A percentile compares a stretch with the other conserved stretches of the same genome.
Conservation (phyloP, 2,888 invertebrate species). For the Drosophila helvetica region DNA sequence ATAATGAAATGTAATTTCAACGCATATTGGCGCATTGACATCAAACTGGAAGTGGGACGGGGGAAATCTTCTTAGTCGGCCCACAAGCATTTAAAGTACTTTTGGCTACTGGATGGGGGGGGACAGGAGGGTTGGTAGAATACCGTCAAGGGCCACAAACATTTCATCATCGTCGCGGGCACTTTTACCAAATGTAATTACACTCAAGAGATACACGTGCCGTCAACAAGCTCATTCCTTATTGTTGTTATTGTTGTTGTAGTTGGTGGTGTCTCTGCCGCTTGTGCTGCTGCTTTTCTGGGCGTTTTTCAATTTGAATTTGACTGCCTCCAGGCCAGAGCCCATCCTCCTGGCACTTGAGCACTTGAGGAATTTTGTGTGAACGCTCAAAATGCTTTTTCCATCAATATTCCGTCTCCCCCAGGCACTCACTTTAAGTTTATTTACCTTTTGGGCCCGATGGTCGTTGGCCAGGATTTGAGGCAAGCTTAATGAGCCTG, state of each 20-base stretch:
- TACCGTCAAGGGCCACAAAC: conserved; percentile 41
- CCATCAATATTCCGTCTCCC: conserved; percentile 39
- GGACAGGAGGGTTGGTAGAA: conserved; percentile 29
- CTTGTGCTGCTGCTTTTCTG: conserved; percentile 15
- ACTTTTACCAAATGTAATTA: conserved; percentile 75
- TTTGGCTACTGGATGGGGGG: conserved; percentile 1
- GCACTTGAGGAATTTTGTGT: conserved; percentile 33
- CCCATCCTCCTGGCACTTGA: conserved; percentile 38
- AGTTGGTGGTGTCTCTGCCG: neutral
- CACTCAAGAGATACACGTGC: conserved; percentile 75
- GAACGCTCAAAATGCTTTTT: conserved; percentile 15
- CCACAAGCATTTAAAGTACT: conserved; percentile 36
- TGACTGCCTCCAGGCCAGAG: conserved; percentile 48
- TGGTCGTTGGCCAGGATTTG: conserved; percentile 41
- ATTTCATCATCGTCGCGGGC: conserved; percentile 47
- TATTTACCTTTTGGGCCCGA: conserved; percentile 57
- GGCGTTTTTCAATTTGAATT: conserved; percentile 64
- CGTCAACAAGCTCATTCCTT: conserved; percentile 51
- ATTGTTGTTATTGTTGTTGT: conserved; percentile 7
- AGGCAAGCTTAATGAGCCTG: conserved; percentile 57
- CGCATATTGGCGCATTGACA: conserved; percentile 62
- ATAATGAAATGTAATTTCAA: conserved; percentile 68
- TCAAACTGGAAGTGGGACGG: conserved; percentile 15
- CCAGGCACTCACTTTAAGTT: conserved; percentile 31
- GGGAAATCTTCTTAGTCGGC: conserved; percentile 37